Conservation (phyloP, 2,797 vertebrate genomes). For the Pelochelys cantorii region DNA sequence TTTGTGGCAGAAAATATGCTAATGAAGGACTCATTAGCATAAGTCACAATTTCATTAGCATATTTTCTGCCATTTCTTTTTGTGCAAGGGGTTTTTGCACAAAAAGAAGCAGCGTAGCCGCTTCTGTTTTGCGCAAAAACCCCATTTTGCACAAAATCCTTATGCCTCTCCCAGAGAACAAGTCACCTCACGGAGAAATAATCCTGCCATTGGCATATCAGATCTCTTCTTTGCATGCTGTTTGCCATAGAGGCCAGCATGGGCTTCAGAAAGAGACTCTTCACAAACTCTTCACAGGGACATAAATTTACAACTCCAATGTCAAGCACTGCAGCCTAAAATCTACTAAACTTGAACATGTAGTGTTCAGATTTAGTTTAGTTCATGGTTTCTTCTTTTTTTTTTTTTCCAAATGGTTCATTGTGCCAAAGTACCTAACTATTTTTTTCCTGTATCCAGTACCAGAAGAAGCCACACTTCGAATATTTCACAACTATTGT, state of each 20-base stretch:
- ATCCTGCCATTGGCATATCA: fast-evolving
- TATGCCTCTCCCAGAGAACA: no score
- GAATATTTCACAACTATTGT: neutral
- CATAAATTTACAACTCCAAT: neutral
- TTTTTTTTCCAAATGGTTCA: neutral
- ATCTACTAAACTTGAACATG: neutral
- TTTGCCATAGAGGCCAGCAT: neutral
- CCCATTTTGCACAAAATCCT: no score
- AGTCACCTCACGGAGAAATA: neutral
- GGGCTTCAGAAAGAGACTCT: neutral
- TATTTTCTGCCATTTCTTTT: no score
- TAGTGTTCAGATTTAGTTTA: neutral
- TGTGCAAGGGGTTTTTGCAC: no score
- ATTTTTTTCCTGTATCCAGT: neutral
- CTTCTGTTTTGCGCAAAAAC: no score
- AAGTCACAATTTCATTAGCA: no score
- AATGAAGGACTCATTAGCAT: no score
- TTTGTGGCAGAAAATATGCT: no score
- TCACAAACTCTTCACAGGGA: neutral
- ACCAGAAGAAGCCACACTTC: neutral
- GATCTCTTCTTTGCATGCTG: neutral
- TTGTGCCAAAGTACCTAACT: neutral
- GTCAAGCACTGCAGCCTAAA: neutral
- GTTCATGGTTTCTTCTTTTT: neutral
- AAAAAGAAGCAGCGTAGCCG: no score